Evolutionary conservation across 2,113 vertebrate species (phyloP).

Genomic region (Phrynosoma blainvillii): DNA sequence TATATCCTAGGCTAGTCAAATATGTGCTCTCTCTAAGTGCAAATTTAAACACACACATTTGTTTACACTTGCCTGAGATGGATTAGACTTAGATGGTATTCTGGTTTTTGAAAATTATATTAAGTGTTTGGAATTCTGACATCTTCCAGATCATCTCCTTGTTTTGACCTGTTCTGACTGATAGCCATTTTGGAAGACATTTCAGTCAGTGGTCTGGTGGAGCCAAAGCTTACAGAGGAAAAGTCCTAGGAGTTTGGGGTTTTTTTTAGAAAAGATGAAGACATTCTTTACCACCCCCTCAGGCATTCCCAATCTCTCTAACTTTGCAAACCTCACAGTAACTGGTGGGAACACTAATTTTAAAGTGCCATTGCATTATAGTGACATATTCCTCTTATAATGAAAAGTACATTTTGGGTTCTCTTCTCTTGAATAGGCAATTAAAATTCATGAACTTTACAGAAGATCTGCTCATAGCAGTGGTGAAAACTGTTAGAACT

Average conservation of each 20-base stretch:
- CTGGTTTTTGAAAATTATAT: constrained; percentile 11
- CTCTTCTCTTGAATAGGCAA: background rate
- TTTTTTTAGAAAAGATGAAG: background rate
- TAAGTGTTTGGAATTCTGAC: background rate
- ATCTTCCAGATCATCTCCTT: constrained; percentile 8
- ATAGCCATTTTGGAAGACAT: background rate
- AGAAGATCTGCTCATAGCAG: too few species aligned
- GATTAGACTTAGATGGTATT: background rate
- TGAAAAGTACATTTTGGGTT: background rate
- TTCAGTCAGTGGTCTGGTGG: background rate
- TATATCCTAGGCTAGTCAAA: constrained; percentile 1
- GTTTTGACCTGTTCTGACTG: background rate
- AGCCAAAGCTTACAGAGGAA: background rate
- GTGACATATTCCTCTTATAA: background rate
- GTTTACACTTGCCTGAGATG: background rate
- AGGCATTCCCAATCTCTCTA: background rate
- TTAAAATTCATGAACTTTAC: too few species aligned
- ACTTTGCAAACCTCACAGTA: background rate
- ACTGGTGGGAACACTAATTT: background rate
- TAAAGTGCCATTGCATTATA: background rate
- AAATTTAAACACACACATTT: background rate
- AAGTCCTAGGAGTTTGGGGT: background rate
- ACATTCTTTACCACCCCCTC: background rate
- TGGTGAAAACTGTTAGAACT: too few species aligned
- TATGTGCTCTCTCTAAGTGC: background rate